Evolutionary conservation across 92 coral and sea anemone genomes (phyloP).

Genomic region (Montipora capitata): DNA sequence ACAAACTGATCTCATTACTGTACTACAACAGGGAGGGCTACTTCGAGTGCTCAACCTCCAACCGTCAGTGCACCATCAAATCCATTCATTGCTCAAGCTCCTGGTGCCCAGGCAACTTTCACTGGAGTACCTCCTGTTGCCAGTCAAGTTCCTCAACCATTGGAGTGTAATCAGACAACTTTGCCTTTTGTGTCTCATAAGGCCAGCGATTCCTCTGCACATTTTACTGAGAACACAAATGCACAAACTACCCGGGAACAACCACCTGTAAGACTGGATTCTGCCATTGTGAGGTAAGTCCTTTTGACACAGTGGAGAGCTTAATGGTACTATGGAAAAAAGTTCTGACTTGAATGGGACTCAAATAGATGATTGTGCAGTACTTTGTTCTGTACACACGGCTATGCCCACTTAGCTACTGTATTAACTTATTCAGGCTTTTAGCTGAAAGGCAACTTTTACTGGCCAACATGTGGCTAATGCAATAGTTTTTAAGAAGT

Average conservation of each 20-base stretch:
- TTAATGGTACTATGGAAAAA: not conserved
- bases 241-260: not conserved
- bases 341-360: not conserved
- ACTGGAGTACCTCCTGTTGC: not conserved
- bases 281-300: not conserved
- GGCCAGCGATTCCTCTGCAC: not conserved
- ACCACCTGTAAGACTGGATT: not conserved
- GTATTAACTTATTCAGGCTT: not conserved
- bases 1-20: too few species aligned
- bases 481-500: too few species aligned
- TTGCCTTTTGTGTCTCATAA: not conserved
- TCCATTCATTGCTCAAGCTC: conserved; percentile 6
- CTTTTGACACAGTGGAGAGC: too few species aligned
- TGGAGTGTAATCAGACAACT: not conserved
- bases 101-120: not conserved
- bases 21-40: not conserved
- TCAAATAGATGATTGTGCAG: too few species aligned
- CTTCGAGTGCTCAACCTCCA: not conserved
- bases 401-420: not conserved
- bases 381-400: too few species aligned
- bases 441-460: not conserved
- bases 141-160: not conserved
- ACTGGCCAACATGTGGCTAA: not conserved
- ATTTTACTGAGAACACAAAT: not conserved
- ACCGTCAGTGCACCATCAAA: not conserved